Percentiles rank a stretch among this genome's conserved stretches.
Evolutionary conservation across 2,113 vertebrate species (phyloP).

Genomic region (Oplegnathus fasciatus): DNA sequence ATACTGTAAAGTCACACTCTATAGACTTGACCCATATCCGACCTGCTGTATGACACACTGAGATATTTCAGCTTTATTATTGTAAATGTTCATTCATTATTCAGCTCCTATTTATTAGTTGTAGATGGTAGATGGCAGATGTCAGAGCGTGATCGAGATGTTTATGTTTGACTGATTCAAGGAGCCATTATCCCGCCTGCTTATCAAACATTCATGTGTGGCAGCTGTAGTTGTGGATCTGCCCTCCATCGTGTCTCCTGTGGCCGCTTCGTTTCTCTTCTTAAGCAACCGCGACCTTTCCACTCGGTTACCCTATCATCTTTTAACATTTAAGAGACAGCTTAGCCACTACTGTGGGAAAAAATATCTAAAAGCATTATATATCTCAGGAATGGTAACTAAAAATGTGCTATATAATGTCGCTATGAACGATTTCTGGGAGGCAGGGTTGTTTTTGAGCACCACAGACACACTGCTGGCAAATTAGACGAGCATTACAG

Average conservation of each 20-base stretch:
- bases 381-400: not conserved
- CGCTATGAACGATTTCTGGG: not conserved
- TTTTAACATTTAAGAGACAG: conserved; percentile 33
- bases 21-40: conserved; percentile 35
- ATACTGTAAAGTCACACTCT: not conserved
- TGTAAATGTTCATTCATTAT: conserved; percentile 85
- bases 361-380: not conserved
- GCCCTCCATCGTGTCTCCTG: conserved; percentile 74
- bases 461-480: not conserved
- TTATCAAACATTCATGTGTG: conserved; percentile 96
- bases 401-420: not conserved
- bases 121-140: conserved; percentile 89
- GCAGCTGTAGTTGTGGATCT: conserved; percentile 91
- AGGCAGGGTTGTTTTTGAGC: not conserved
- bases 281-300: conserved; percentile 58
- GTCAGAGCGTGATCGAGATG: conserved; percentile 95
- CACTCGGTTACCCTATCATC: conserved; percentile 61
- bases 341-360: not conserved
- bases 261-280: conserved; percentile 59
- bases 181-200: conserved; percentile 91
- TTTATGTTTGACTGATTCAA: conserved; percentile 93
- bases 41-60: not conserved
- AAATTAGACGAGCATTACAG: not conserved
- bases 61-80: conserved; percentile 32
- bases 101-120: conserved; percentile 90